Evolutionary conservation across 2,113 vertebrate genomes (phyloP), one percentile per base, ranked within the genome.

Genomic region (Tragelaphus imberbis): DNA sequence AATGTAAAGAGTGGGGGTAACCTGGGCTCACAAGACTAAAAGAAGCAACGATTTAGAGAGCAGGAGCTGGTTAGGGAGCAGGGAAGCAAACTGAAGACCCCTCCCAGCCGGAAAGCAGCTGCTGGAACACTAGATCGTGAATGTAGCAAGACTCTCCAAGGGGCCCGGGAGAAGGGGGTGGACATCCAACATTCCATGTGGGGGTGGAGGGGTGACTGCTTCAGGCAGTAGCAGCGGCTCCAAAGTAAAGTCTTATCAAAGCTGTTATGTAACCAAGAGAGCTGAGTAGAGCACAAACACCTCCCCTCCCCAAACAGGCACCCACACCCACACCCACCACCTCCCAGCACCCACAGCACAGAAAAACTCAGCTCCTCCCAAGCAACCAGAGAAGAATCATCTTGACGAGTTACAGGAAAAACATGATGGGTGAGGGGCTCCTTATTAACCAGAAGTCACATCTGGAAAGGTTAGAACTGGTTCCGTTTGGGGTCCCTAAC

Each of bases 271-370:
- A 98, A 98, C 97, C 93, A 97, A 97, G 95, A 95, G 96, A 98
- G 97, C 98, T 33, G 96, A 97, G 96, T 95, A 63, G 93, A 97
- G 97, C 97, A 98, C 96, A 98, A 98, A 98, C 98, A 98, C 98
- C 96, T 98, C 98, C 98, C 98, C 97, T 98, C 98, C 96, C 97
- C 98, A 98, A 97, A 98, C 97, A 98, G 98, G 96, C 98, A 98
- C 97, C 98, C 97, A 98, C 98, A 98, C 97, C 97, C 97, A 98
- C 98, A 98, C 98, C 97, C 94, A 98, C 98, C 96, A 98, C 95
- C 96, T 98, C 95, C 95, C 97, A 93, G 97, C 96, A 98, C 97
- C 97, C 97, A 98, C 97, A 95, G 97, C 96, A 95, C 14, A 96
- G 47, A 93, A 88, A 97, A 97, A 93, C 91, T 98, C 96, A 87